These are phyloP conservation scores for Galerucella pusilla DNA, from an alignment of 2,888 invertebrate genomes.

Conservation along the genomic window DNA sequence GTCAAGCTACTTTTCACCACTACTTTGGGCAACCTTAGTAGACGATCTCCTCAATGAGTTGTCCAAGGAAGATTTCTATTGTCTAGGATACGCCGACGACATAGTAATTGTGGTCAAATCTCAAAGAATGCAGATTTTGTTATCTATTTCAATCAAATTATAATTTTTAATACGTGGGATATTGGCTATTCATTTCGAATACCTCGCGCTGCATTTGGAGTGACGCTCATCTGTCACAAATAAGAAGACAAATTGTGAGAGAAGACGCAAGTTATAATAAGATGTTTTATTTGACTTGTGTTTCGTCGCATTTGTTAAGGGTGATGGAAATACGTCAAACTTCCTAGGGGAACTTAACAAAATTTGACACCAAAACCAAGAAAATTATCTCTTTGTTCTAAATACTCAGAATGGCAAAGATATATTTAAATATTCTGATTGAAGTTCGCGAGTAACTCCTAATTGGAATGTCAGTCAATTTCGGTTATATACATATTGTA, in stretches of 20 bases:
- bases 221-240: constrained; percentile 5
- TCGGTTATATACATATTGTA: neutral
- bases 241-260: constrained; percentile 19
- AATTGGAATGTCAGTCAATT: constrained; percentile 13
- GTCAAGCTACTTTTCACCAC: too few relatives aligned
- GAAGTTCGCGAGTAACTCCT: neutral
- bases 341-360: constrained; percentile 14
- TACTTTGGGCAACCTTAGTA: too few relatives aligned
- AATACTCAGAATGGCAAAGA: neutral
- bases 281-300: constrained; percentile 28
- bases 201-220: neutral
- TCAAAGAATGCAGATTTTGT: too few relatives aligned
- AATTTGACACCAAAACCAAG: constrained; percentile 14
- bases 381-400: constrained; percentile 20
- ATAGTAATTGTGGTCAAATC: too few relatives aligned
- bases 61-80: too few relatives aligned
- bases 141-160: too few relatives aligned
- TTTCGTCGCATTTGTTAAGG: constrained; percentile 17
- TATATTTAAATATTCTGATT: constrained; percentile 7
- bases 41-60: too few relatives aligned
- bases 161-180: too few relatives aligned
- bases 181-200: neutral
- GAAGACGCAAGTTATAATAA: constrained; percentile 26
- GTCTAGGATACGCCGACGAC: too few relatives aligned
- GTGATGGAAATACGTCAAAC: constrained; percentile 17